Evolutionary conservation across 2,113 vertebrate species (phyloP).

Genomic region (Catharus fuscescens): DNA sequence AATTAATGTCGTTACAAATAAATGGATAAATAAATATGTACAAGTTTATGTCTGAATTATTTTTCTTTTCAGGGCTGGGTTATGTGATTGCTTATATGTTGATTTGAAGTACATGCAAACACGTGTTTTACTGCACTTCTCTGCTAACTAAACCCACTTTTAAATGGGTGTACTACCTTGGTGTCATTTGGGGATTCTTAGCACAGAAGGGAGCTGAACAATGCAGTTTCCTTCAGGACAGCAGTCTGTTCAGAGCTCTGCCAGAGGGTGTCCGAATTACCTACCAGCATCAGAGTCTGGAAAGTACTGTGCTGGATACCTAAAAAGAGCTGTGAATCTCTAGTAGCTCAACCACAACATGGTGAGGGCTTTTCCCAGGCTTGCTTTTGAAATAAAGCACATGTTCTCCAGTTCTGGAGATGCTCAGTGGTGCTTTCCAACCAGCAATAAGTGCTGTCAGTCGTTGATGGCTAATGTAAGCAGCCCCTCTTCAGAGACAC

Average conservation of each 20-base stretch:
- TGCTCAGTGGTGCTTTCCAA: not conserved
- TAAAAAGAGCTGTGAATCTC: not conserved
- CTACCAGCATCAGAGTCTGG: not conserved
- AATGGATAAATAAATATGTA: not conserved
- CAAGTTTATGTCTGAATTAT: not conserved
- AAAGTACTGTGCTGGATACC: accelerated
- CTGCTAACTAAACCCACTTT: not conserved
- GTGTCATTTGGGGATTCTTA: not conserved
- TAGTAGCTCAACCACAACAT: not conserved
- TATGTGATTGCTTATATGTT: accelerated
- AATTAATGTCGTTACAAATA: not conserved
- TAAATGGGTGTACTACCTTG: not conserved
- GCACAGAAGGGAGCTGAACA: not conserved
- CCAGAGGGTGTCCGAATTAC: not conserved
- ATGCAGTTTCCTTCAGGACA: not conserved
- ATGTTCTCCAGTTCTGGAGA: not conserved
- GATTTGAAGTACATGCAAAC: not conserved
- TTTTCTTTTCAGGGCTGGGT: not conserved
- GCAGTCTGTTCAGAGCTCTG: not conserved
- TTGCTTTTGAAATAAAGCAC: not conserved
- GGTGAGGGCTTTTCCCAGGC: not conserved
- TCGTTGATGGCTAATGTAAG: not conserved
- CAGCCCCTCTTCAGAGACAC: not conserved
- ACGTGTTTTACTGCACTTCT: not conserved
- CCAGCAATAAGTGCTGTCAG: not conserved